Base-by-base conservation (phyloP, 2,797 vertebrate genomes). In the Falco novaeseelandiae region DNA sequence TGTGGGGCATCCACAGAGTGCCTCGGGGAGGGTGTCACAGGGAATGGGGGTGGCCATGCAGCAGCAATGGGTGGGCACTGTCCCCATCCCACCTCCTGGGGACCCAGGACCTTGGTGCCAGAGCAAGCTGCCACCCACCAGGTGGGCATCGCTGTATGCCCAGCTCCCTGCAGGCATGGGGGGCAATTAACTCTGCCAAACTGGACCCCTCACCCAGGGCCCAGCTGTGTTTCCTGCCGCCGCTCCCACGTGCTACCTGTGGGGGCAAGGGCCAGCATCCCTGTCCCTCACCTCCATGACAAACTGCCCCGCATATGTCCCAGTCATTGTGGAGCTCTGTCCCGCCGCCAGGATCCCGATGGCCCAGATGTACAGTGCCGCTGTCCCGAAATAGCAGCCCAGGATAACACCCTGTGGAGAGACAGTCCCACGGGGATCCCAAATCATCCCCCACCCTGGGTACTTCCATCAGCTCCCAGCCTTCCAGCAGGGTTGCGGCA, bases 301-400 rank as follows among this genome's bases (percentile, higher is more conserved):
- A 11, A 98, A 98, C 95, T 98, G 98, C 34, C 98, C 98, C 0
- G 98, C 98, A 0, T 98, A 98, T 32, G 98, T 98, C 42, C 98
- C 98, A 0, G 98, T 98, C 98, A 98, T 98, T 2, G 98, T 98
- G 80, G 98, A 98, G 92, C 98, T 98, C 95, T 98, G 98, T 36
- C 98, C 98, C 0, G 98, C 98, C 0, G 98, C 98, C 92, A 98
- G 94, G 87, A 98, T 98, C 40, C 98, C 98, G 1, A 98, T 81
- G 0, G 98, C 98, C 98, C 98, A 98, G 96, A 98, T 98, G 78
- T 98, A 98, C 44, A 98, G 95, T 5, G 98, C 98, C 0, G 17
- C 96, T 0, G 90, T 92, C 5, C 98, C 98, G 0, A 98, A 98
- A 80, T 98, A 97, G 88, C 98, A 98, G 26, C 98, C 98, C 36